Conservation (phyloP, 2,797 vertebrate genomes). For the Coreius guichenoti region DNA sequence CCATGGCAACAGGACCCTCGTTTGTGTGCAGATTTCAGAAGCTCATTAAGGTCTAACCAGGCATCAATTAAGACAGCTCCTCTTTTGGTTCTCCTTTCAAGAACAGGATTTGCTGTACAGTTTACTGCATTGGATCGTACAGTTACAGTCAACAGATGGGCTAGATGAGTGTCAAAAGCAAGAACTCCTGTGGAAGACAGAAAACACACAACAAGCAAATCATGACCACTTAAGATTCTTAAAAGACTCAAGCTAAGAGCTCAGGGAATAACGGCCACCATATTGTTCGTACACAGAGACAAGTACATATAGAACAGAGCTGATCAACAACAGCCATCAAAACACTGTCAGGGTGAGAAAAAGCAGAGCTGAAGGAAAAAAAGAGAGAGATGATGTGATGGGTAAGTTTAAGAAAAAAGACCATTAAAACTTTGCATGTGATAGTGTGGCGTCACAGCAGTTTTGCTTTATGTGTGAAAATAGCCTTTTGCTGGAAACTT, state of each 20-base stretch:
- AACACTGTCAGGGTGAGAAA: not conserved
- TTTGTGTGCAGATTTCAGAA: slow-evolving; percentile 26
- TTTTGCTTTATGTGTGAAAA: not conserved
- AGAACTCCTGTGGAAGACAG: not conserved
- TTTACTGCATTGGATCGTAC: not conserved
- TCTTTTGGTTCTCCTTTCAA: not conserved
- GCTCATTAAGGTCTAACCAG: slow-evolving; percentile 40
- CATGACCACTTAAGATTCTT: not conserved
- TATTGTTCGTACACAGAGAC: not conserved
- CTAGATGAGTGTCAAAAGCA: not conserved
- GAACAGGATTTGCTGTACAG: not conserved
- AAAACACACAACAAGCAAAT: not conserved
- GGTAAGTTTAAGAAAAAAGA: not conserved
- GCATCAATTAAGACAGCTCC: slow-evolving; percentile 24
- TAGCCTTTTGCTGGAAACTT: not conserved
- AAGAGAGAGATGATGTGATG: not conserved
- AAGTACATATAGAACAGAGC: not conserved
- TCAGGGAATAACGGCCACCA: not conserved
- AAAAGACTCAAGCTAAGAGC: not conserved
- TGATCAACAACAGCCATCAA: not conserved
- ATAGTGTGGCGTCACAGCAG: too few relatives aligned
- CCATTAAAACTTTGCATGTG: not conserved
- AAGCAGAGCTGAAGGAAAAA: not conserved
- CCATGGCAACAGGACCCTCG: slow-evolving; percentile 36
- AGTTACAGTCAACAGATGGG: not conserved